These are phyloP conservation scores for Poecilus cupreus DNA, from an alignment of 2,888 invertebrate species.

Conservation along the genomic window DNA sequence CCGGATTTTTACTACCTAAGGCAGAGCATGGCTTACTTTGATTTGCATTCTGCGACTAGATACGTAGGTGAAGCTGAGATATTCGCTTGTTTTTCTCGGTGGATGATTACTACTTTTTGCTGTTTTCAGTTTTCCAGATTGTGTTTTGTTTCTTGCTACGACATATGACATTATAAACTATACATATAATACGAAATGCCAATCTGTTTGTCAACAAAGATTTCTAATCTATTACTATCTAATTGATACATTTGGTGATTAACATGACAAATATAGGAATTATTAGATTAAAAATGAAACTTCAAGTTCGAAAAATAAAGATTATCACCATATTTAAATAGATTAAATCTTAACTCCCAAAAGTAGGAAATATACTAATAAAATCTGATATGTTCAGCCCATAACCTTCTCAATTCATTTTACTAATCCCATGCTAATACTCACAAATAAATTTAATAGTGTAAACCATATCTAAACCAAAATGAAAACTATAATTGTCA, in stretches of 20 bases:
- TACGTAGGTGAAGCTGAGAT: background rate
- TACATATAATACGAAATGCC: too few relatives aligned
- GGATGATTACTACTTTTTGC: background rate
- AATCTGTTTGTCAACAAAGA: background rate
- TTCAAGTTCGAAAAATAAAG: background rate
- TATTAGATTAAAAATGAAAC: background rate
- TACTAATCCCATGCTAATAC: too few relatives aligned
- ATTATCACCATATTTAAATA: background rate
- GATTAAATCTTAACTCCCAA: background rate
- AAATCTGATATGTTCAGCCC: too few relatives aligned
- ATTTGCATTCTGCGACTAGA: background rate
- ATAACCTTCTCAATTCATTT: too few relatives aligned
- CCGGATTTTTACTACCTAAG: constrained; percentile 24
- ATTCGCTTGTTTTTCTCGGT: constrained; percentile 7
- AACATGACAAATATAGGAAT: background rate
- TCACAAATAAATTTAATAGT: too few relatives aligned
- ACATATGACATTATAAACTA: too few relatives aligned
- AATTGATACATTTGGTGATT: background rate
- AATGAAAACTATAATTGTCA: too few relatives aligned
- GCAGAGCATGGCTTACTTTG: constrained; percentile 20
- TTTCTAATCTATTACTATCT: background rate
- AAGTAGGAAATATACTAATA: too few relatives aligned
- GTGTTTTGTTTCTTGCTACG: too few relatives aligned
- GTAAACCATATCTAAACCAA: too few relatives aligned
- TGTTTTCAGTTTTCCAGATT: background rate